Evolutionary conservation across 2,113 vertebrate genomes (phyloP).

Genomic region (Lathamus discolor): DNA sequence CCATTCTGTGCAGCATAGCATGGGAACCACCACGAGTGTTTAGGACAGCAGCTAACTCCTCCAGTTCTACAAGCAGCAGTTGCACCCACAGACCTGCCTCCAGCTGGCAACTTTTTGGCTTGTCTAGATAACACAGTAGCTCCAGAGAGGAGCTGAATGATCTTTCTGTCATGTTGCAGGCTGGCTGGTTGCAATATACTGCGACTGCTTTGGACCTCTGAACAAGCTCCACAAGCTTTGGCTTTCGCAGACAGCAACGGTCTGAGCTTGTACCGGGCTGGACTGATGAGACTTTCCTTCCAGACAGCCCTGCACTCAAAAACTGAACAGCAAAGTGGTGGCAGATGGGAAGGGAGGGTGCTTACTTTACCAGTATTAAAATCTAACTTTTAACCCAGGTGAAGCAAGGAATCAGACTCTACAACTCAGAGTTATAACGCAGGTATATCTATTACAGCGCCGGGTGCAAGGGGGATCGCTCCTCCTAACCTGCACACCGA

Average conservation of each 20-base stretch:
- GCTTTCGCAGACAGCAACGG: accelerated
- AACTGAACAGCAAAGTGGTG: neutral
- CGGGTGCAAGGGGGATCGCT: no score
- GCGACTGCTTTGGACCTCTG: neutral
- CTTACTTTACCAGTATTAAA: neutral
- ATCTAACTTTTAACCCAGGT: neutral
- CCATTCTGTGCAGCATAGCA: neutral
- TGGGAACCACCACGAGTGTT: neutral
- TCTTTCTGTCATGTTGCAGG: neutral
- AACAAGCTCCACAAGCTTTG: neutral
- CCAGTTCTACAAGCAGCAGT: neutral
- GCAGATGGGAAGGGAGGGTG: neutral
- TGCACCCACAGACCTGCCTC: neutral
- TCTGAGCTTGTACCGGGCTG: neutral
- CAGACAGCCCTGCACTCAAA: neutral
- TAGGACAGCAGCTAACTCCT: neutral
- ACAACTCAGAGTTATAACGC: no score
- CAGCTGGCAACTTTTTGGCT: neutral
- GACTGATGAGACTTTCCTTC: neutral
- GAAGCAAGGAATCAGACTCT: no score
- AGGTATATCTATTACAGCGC: no score
- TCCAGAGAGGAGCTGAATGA: neutral
- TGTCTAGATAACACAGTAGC: neutral
- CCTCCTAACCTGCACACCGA: no score
- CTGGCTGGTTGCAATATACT: neutral